phyloP scores from a whole-genome alignment of 2,888 invertebrate species.

The Chloromyia formosa region DNA sequence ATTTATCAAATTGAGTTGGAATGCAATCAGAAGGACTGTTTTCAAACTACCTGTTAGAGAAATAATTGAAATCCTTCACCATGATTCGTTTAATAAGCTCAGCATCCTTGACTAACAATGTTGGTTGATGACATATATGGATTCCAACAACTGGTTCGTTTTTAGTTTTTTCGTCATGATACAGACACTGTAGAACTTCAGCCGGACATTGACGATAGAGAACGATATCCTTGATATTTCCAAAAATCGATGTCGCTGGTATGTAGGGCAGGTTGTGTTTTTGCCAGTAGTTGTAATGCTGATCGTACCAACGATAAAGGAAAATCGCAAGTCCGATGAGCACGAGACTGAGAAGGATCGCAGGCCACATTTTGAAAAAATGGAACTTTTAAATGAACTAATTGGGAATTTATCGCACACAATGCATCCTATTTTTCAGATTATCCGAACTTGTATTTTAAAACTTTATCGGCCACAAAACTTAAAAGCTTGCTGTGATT shows the following conservation, averaged over 20 bases:
- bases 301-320: not conserved
- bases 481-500: too few relatives aligned
- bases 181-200: slow-evolving; percentile 59
- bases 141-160: slow-evolving; percentile 60
- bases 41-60: slow-evolving; percentile 57
- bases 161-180: slow-evolving; percentile 56
- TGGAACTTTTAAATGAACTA: too few relatives aligned
- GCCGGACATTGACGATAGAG: slow-evolving; percentile 56
- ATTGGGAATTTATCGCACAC: too few relatives aligned
- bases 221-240: slow-evolving; percentile 61
- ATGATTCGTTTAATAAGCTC: slow-evolving; percentile 64
- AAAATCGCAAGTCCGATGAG: not conserved
- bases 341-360: not conserved
- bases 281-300: not conserved
- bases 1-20: too few relatives aligned
- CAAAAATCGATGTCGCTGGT: slow-evolving; percentile 61
- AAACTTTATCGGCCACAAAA: too few relatives aligned
- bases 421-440: too few relatives aligned
- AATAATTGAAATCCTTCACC: slow-evolving; percentile 65
- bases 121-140: slow-evolving; percentile 63
- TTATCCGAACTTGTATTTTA: too few relatives aligned
- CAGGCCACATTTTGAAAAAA: not conserved
- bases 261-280: slow-evolving; percentile 61
- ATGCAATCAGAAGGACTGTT: not conserved
- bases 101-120: slow-evolving; percentile 63